These are phyloP conservation scores for Microctenopoma steveboyesi DNA, from an alignment of 2,797 vertebrate species.

Conservation along the genomic window DNA sequence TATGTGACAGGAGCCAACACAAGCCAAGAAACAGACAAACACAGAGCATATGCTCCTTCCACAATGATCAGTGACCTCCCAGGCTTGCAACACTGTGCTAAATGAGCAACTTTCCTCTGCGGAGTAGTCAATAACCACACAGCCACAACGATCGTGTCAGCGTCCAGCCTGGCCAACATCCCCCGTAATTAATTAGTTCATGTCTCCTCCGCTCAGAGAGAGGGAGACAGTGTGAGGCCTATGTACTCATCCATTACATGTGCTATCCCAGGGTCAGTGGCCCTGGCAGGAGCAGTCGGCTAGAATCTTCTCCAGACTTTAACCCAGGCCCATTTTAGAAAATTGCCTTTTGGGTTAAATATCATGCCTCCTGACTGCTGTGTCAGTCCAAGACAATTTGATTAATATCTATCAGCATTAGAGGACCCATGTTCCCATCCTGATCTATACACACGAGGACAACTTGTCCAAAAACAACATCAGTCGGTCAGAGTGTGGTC, in stretches of 20 bases:
- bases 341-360: slow-evolving; percentile 73
- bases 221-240: slow-evolving; percentile 69
- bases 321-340: slow-evolving; percentile 63
- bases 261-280: slow-evolving; percentile 74
- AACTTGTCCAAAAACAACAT: slow-evolving; percentile 46
- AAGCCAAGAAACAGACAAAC: slow-evolving; percentile 60
- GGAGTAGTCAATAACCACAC: slow-evolving; percentile 80
- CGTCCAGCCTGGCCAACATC: slow-evolving; percentile 76
- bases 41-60: slow-evolving; percentile 70
- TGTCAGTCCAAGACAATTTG: slow-evolving; percentile 78
- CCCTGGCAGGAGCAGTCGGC: slow-evolving; percentile 60
- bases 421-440: slow-evolving; percentile 38
- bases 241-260: slow-evolving; percentile 80
- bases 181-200: slow-evolving; percentile 79
- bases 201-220: slow-evolving; percentile 75
- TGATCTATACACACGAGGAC: slow-evolving; percentile 63
- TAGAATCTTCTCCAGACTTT: slow-evolving; percentile 55
- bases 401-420: slow-evolving; percentile 78
- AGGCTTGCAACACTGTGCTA: slow-evolving; percentile 72
- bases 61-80: slow-evolving; percentile 75
- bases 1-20: slow-evolving; percentile 53
- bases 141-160: slow-evolving; percentile 78
- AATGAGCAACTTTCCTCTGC: slow-evolving; percentile 79
- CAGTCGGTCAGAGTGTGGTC: slow-evolving; percentile 33
- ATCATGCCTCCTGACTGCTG: slow-evolving; percentile 53